These are phyloP conservation scores for Drosophila subsilvestris DNA, from an alignment of 2,888 invertebrate species.

Conservation along the genomic window DNA sequence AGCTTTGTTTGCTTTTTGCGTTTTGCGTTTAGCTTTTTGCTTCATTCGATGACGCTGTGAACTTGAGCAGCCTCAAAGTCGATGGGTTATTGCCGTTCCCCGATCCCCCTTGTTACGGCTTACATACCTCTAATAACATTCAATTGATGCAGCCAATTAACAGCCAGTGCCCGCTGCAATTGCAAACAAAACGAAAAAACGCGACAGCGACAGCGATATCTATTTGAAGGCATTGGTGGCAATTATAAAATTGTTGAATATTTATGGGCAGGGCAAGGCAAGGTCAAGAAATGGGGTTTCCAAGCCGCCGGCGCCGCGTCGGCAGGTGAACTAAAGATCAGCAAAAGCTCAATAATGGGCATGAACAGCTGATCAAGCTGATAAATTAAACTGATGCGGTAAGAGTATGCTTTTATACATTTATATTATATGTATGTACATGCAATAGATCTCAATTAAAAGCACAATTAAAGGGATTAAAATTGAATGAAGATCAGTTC, in stretches of 20 bases:
- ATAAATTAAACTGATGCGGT: slow-evolving; percentile 1
- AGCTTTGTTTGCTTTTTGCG: slow-evolving; percentile 2
- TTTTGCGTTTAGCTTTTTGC: slow-evolving; percentile 1
- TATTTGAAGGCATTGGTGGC: slow-evolving; percentile 23
- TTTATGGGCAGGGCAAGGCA: slow-evolving; percentile 34
- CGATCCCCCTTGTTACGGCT: slow-evolving; percentile 19
- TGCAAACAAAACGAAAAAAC: slow-evolving; percentile 12
- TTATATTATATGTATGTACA: too few species aligned
- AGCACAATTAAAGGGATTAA: background rate
- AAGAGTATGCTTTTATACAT: background rate
- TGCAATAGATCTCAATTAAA: background rate
- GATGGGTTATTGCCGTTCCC: slow-evolving; percentile 33
- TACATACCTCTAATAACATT: slow-evolving; percentile 45
- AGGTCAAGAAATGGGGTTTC: slow-evolving; percentile 28
- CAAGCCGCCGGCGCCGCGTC: background rate
- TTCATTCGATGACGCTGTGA: slow-evolving; percentile 37
- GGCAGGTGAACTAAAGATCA: slow-evolving; percentile 28
- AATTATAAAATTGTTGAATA: slow-evolving; percentile 49
- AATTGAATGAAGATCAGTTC: background rate
- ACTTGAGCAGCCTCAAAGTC: slow-evolving; percentile 46
- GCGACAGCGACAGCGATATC: slow-evolving; percentile 16
- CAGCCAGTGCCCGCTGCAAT: slow-evolving; percentile 30
- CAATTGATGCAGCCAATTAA: slow-evolving; percentile 57
- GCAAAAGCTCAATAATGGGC: slow-evolving; percentile 16
- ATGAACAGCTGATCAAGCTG: slow-evolving; percentile 17